These are phyloP conservation scores for Porites lutea DNA, from an alignment of 64 coral and sea anemone species.

Conservation along the genomic window DNA sequence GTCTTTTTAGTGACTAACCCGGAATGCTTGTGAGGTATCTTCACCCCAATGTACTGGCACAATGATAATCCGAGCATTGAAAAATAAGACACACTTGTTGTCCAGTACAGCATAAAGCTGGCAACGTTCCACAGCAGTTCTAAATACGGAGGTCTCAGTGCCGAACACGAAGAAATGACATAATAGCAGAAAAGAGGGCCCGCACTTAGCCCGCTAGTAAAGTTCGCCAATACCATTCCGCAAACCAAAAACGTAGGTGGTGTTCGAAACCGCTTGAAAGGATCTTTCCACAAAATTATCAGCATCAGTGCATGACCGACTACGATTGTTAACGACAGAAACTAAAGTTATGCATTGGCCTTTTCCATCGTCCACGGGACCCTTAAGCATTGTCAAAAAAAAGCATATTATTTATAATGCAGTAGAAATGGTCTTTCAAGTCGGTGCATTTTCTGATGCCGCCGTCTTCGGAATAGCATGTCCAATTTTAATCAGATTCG, in stretches of 20 bases:
- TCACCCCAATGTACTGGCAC: constrained; percentile 41
- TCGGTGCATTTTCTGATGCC: not conserved
- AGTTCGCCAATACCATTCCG: constrained; percentile 34
- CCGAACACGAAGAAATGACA: not conserved
- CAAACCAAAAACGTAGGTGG: constrained; percentile 1
- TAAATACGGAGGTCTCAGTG: not conserved
- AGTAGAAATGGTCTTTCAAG: not conserved
- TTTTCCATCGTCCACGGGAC: not conserved
- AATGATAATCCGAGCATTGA: constrained; percentile 50
- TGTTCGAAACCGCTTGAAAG: constrained; percentile 37
- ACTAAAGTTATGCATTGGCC: not conserved
- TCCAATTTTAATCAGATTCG: too few relatives aligned
- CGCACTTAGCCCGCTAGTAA: constrained; percentile 9
- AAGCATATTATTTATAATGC: not conserved
- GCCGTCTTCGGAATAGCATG: too few relatives aligned
- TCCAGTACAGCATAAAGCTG: constrained; percentile 16
- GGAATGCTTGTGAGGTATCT: constrained; percentile 32
- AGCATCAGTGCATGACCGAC: constrained; percentile 26
- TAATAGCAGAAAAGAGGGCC: not conserved
- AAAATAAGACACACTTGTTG: constrained; percentile 41
- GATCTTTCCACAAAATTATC: constrained; percentile 31
- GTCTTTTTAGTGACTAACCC: constrained; percentile 19
- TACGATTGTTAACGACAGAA: not conserved
- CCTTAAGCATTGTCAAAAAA: not conserved
- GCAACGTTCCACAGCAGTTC: not conserved